Evolutionary conservation across 2,113 vertebrate species (phyloP).

Genomic region (Probosciger aterrimus): DNA sequence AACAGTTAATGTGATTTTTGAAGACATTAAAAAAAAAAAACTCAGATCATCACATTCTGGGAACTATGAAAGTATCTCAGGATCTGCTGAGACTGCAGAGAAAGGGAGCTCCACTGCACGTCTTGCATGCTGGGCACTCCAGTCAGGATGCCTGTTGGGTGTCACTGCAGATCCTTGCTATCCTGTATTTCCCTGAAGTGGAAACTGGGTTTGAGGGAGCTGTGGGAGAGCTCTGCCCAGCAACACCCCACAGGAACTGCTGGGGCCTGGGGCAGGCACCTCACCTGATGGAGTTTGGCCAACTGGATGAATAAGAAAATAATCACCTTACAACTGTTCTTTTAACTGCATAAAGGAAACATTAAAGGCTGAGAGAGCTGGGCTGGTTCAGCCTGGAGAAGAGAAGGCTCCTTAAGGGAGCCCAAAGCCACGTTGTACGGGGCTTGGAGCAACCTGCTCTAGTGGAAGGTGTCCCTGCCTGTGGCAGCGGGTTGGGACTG

Average conservation of each 20-base stretch:
- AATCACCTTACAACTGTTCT: neutral
- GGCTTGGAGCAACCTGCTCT: neutral
- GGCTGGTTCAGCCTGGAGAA: neutral
- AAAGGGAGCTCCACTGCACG: neutral
- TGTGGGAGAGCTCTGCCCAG: neutral
- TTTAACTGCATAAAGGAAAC: neutral
- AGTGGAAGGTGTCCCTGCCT: neutral
- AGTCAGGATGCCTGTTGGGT: neutral
- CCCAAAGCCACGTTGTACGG: neutral
- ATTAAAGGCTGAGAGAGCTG: neutral
- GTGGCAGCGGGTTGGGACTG: neutral
- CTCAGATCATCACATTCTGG: neutral
- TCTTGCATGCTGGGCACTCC: neutral
- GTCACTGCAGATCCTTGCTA: neutral
- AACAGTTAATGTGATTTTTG: neutral
- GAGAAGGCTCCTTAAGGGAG: neutral
- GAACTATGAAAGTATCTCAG: neutral
- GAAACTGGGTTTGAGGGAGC: neutral
- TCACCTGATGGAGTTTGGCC: accelerated
- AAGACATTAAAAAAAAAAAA: neutral
- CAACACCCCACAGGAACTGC: neutral
- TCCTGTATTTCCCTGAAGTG: neutral
- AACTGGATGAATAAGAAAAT: neutral
- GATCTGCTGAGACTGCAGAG: neutral
- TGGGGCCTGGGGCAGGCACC: neutral